Evolutionary conservation across 2,888 invertebrate genomes (phyloP).

Genomic region (Cephalotes varians): DNA sequence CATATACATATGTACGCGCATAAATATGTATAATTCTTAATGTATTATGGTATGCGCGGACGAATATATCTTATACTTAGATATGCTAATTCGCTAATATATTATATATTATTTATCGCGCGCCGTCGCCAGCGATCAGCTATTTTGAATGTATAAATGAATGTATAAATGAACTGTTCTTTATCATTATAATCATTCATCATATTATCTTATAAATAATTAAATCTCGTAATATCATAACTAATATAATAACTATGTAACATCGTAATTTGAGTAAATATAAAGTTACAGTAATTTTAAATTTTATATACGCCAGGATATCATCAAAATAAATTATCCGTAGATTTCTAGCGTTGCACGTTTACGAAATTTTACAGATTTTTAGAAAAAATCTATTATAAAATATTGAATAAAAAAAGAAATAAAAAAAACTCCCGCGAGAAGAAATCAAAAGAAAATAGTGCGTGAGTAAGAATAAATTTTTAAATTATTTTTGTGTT

Average conservation of each 20-base stretch:
- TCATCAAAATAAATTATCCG: background rate
- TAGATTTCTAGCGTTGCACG: background rate
- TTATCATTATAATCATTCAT: background rate
- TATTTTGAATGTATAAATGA: conserved; percentile 27
- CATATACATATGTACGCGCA: conserved; percentile 33
- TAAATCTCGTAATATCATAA: background rate
- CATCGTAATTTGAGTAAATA: background rate
- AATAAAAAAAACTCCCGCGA: background rate
- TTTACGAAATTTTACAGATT: background rate
- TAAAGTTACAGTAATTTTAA: background rate
- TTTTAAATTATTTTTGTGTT: background rate
- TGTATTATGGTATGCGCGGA: conserved; percentile 46
- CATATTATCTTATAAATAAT: conserved; percentile 8
- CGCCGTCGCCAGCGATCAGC: conserved; percentile 51
- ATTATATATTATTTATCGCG: conserved; percentile 45
- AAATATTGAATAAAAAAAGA: background rate
- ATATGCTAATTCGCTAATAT: conserved; percentile 51
- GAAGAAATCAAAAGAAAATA: background rate
- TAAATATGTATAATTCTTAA: conserved; percentile 36
- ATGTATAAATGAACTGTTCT: conserved; percentile 21
- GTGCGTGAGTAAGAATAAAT: background rate
- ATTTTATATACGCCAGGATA: background rate
- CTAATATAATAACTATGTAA: background rate
- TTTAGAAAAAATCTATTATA: background rate
- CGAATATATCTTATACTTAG: conserved; percentile 57